phyloP scores from a whole-genome alignment of 1,140 invertebrate species.

The Lucilia cuprina region DNA sequence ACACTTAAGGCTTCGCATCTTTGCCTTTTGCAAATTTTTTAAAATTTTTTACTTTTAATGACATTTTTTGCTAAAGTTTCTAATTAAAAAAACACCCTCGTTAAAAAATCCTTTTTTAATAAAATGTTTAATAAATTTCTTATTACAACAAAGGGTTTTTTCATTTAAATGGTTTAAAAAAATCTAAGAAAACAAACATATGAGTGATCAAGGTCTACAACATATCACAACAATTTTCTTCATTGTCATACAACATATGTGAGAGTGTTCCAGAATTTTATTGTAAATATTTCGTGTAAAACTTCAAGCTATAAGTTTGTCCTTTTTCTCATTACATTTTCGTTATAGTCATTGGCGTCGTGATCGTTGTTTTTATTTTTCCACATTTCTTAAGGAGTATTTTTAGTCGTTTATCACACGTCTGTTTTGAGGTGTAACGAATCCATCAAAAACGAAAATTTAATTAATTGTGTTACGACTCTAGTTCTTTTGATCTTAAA shows the following conservation, averaged over 20 bases:
- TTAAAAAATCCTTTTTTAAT: no score
- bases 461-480: slow-evolving; percentile 39
- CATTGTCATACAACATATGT: not conserved
- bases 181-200: not conserved
- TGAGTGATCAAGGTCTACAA: not conserved
- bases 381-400: not conserved
- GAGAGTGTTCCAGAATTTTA: not conserved
- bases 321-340: not conserved
- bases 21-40: no score
- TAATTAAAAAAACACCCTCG: no score
- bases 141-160: no score
- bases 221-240: not conserved
- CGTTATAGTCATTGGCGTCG: not conserved
- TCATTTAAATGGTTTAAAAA: no score
- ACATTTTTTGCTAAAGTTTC: no score
- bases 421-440: slow-evolving; percentile 37
- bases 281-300: not conserved
- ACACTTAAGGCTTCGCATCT: no score
- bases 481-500: not conserved
- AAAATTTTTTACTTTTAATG: no score
- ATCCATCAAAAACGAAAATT: slow-evolving; percentile 39
- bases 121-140: no score
- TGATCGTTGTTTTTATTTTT: not conserved
- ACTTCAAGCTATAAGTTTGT: not conserved
- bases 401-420: slow-evolving; percentile 33